Base-by-base conservation (phyloP, 30 jellyfish, hydroid and myxozoan genomes). In the Mastigias papua region DNA sequence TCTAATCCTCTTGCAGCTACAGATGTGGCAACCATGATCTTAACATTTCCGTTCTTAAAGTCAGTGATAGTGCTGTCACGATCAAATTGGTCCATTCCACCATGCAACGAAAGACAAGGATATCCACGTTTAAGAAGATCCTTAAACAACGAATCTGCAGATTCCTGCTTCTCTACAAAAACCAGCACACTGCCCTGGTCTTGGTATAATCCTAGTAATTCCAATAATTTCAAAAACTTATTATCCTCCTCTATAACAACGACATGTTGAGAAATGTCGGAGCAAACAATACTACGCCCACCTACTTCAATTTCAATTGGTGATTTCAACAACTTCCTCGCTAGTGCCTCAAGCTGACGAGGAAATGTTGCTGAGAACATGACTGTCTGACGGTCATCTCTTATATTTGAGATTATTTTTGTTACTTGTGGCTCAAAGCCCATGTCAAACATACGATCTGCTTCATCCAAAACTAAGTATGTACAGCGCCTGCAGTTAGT, bases 1-100 rank as follows among this genome's bases (percentile, higher is more conserved):
- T 96, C 99, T 21, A 96, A 82, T n/a, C 99, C 99, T 2, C 99
- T 90, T 68, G 99, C 99, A 17, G 99, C 99, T 0, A 96, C 99
- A 0, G 99, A 96, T 31, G 99, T 96, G 15, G 99, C 98, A 26
- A 96, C 98, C 97, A 96, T 89, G 26, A 96, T 74, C 48, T 88
- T 88, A 30, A 98, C 73, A 33, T 86, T 97, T 34, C 99, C 98
- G 49, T 92, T 92, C 50, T 96, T 96, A 89, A 96, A 96, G 73
- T 96, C 99, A 25, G 98, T 93, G 26, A 96, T 92, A 2, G 98
- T 96, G 76, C 98, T 92, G 81, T 96, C 99, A 19, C 99, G 88
- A 73, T 96, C 99, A 89, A 66, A 96, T 79, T 96, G 99, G 74
- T 96, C 99, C 99, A 92, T 96, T 35, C 99, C 99, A 0, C 99